phyloP scores from a whole-genome alignment of 2,888 invertebrate genomes.

The Mamestra brassicae region DNA sequence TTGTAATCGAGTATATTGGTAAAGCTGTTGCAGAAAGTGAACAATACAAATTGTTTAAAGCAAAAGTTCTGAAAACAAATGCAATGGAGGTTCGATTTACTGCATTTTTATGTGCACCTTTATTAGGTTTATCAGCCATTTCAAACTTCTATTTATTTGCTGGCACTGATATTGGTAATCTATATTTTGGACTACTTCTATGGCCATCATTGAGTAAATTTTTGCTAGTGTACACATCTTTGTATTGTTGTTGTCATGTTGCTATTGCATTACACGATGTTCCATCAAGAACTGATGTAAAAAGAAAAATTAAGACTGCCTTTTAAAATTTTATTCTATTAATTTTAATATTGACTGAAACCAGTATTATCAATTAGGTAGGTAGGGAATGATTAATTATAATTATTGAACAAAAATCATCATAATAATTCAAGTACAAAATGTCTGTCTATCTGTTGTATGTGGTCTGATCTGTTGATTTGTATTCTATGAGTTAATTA shows the following conservation, averaged over 20 bases:
- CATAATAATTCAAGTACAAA: conserved; percentile 42
- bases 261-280: conserved; percentile 84
- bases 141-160: conserved; percentile 97
- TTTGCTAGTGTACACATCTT: conserved; percentile 75
- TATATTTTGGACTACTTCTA: conserved; percentile 92
- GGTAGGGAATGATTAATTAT: conserved; percentile 17
- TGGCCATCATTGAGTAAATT: conserved; percentile 80
- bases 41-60: conserved; percentile 85
- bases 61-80: conserved; percentile 79
- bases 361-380: conserved; percentile 43
- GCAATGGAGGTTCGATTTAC: conserved; percentile 91
- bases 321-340: conserved; percentile 51
- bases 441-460: conserved; percentile 1
- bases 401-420: conserved; percentile 17
- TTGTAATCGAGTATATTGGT: conserved; percentile 93
- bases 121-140: conserved; percentile 95
- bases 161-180: conserved; percentile 93
- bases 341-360: conserved; percentile 51
- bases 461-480: neutral
- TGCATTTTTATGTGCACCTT: conserved; percentile 93
- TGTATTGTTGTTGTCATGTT: conserved; percentile 88
- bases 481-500: conserved; percentile 1
- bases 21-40: conserved; percentile 86
- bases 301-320: conserved; percentile 62
- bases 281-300: conserved; percentile 79